Percentiles rank a stretch among this genome's conserved stretches.
Evolutionary conservation across 2,888 invertebrate species (phyloP).

Genomic region (Strigamia transsilvanica): DNA sequence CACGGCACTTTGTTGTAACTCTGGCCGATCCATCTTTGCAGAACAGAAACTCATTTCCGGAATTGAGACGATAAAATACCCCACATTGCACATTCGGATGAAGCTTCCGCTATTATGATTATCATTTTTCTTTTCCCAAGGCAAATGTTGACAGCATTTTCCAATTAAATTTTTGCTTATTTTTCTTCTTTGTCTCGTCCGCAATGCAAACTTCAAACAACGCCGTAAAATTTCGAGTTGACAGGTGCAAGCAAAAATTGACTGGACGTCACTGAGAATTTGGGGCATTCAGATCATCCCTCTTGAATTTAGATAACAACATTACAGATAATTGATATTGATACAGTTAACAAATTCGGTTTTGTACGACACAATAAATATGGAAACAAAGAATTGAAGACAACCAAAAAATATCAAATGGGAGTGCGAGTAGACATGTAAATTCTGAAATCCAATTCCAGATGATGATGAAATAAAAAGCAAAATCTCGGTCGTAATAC

Average conservation of each 20-base stretch:
- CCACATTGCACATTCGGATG: not conserved
- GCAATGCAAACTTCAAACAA: not conserved
- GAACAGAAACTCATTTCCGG: not conserved
- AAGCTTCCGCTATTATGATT: not conserved
- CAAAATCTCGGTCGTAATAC: not conserved
- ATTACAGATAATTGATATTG: too few species aligned
- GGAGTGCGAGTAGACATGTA: too few species aligned
- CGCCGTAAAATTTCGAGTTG: not conserved
- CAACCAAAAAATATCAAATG: too few species aligned
- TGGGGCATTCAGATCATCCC: not conserved
- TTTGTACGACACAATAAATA: too few species aligned
- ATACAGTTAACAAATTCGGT: too few species aligned
- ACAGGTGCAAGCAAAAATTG: not conserved
- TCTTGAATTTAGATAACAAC: not conserved
- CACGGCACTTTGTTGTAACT: not conserved
- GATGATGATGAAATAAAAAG: not conserved
- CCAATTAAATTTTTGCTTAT: not conserved
- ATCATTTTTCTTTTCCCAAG: constrained; percentile 11
- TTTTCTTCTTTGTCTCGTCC: not conserved
- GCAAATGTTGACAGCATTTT: not conserved
- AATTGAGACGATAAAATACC: not conserved
- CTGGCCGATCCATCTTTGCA: not conserved
- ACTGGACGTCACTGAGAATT: not conserved
- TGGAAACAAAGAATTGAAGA: too few species aligned
- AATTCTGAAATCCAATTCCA: not conserved